phyloP scores from a whole-genome alignment of 1,140 invertebrate genomes.

The Harlomillsia oculata region DNA sequence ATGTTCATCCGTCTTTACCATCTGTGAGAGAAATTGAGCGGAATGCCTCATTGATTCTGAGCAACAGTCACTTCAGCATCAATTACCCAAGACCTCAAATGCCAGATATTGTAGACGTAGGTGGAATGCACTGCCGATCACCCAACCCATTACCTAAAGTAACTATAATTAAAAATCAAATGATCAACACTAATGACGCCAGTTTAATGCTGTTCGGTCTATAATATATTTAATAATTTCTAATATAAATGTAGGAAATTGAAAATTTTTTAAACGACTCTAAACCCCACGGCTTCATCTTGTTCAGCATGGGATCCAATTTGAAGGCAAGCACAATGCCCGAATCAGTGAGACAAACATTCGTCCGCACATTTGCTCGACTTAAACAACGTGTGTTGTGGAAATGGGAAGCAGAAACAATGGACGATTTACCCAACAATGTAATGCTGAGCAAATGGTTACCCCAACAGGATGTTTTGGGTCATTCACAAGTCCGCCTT shows the following conservation, averaged over 20 bases:
- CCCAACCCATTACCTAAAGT: slow-evolving; percentile 25
- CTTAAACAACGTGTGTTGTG: slow-evolving; percentile 56
- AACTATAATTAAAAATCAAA: too few relatives aligned
- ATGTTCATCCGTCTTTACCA: slow-evolving; percentile 37
- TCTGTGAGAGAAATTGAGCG: slow-evolving; percentile 43
- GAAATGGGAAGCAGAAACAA: slow-evolving; percentile 53
- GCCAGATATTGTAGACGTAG: slow-evolving; percentile 36
- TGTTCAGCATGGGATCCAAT: slow-evolving; percentile 56
- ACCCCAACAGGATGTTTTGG: slow-evolving; percentile 50
- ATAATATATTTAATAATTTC: not conserved
- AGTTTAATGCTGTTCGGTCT: too few relatives aligned
- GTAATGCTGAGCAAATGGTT: slow-evolving; percentile 55
- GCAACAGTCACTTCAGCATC: slow-evolving; percentile 48
- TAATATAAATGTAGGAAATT: slow-evolving; percentile 25
- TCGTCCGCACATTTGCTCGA: slow-evolving; percentile 15
- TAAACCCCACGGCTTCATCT: slow-evolving; percentile 52
- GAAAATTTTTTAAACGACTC: slow-evolving; percentile 32
- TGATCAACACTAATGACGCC: too few relatives aligned
- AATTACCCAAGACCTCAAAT: slow-evolving; percentile 43
- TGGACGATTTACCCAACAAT: slow-evolving; percentile 44
- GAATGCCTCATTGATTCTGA: slow-evolving; percentile 46
- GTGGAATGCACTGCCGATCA: slow-evolving; percentile 23
- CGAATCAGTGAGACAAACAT: slow-evolving; percentile 6
- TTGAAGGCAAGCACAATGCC: slow-evolving; percentile 16
- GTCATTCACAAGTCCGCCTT: slow-evolving; percentile 21